Evolutionary conservation across 2,888 invertebrate genomes (phyloP).

Genomic region (Myopa testacea): DNA sequence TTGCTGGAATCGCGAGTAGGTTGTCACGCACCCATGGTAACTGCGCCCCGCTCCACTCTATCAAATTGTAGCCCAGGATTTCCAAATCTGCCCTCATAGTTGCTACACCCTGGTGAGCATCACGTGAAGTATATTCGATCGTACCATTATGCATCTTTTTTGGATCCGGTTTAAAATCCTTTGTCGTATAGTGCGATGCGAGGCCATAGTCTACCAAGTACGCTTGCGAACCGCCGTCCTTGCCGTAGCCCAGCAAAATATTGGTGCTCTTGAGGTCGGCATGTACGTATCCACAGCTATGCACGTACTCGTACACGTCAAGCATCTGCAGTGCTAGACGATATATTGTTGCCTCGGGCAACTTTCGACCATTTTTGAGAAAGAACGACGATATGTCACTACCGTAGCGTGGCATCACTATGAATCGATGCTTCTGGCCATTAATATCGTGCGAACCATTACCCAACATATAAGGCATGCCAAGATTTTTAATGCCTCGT

Average conservation of each 20-base stretch:
- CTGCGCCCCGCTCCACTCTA: constrained; percentile 88
- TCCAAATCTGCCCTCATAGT: constrained; percentile 94
- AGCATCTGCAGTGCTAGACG: constrained; percentile 87
- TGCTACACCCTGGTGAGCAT: constrained; percentile 92
- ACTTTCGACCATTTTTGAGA: constrained; percentile 74
- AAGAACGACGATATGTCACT: constrained; percentile 86
- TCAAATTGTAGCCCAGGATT: constrained; percentile 91
- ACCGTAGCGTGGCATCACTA: constrained; percentile 91
- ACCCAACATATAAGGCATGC: constrained; percentile 74
- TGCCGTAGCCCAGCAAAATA: constrained; percentile 80
- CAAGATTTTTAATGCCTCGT: constrained; percentile 51
- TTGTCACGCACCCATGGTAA: constrained; percentile 86
- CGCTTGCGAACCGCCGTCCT: constrained; percentile 76
- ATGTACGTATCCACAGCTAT: constrained; percentile 90
- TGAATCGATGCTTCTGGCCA: constrained; percentile 85
- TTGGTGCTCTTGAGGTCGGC: constrained; percentile 97
- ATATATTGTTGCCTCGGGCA: constrained; percentile 81
- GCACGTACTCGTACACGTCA: constrained; percentile 92
- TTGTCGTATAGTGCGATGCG: constrained; percentile 80
- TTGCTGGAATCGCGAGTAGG: constrained; percentile 71
- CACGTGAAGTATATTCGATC: constrained; percentile 94
- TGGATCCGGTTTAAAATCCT: constrained; percentile 88
- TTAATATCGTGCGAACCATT: constrained; percentile 84
- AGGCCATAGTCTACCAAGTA: constrained; percentile 96
- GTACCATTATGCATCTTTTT: constrained; percentile 97